A percentile compares a stretch with the other conserved stretches of the same genome.
phyloP scores from a whole-genome alignment of 1,140 invertebrate species.

The Heliconius hermathena region DNA sequence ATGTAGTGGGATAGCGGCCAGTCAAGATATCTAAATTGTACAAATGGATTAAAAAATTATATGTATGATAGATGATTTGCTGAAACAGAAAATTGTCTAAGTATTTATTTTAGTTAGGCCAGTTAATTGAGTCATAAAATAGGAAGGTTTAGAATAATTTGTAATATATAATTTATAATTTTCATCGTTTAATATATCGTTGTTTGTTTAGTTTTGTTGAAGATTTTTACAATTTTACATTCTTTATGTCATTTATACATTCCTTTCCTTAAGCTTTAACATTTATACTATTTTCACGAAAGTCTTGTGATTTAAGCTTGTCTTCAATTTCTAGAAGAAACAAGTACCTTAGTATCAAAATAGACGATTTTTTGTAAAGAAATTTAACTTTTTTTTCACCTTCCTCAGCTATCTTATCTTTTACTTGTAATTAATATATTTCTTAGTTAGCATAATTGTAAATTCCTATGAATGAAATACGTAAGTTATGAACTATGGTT shows the following conservation, averaged over 20 bases:
- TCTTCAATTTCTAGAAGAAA: neutral
- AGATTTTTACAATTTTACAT: conserved; percentile 68
- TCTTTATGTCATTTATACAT: conserved; percentile 48
- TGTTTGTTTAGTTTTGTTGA: conserved; percentile 65
- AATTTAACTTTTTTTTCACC: neutral
- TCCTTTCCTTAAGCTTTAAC: conserved; percentile 12
- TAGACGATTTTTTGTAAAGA: neutral
- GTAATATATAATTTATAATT: conserved; percentile 59
- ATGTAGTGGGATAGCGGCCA: conserved; percentile 73
- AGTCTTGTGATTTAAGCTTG: neutral
- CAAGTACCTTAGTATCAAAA: neutral
- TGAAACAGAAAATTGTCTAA: conserved; percentile 56
- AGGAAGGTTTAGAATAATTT: conserved; percentile 45
- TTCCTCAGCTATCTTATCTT: neutral
- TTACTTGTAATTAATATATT: conserved; percentile 10
- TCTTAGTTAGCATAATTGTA: conserved; percentile 29
- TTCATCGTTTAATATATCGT: conserved; percentile 64
- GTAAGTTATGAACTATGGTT: conserved; percentile 43
- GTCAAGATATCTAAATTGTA: conserved; percentile 76
- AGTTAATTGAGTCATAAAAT: conserved; percentile 71
- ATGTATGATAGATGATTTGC: conserved; percentile 56
- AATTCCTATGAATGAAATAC: conserved; percentile 45
- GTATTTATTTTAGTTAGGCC: conserved; percentile 80
- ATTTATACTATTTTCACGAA: neutral
- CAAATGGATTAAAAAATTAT: conserved; percentile 60